Base-by-base conservation (phyloP, 2,797 vertebrate species). In the Etheostoma perlongum region DNA sequence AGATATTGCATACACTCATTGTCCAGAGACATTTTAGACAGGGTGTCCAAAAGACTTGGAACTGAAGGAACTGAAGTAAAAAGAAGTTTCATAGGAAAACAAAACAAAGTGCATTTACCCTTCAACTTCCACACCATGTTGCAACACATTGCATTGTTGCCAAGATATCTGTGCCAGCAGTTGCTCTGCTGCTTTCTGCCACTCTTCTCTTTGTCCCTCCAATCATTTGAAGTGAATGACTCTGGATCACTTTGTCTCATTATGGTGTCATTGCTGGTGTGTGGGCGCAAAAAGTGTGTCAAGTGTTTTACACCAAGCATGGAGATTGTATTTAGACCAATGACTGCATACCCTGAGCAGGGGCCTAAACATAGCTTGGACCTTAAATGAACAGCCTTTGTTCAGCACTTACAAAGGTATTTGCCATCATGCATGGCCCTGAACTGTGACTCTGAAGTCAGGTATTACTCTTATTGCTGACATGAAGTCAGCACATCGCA, bases 291-390 rank as follows among this genome's bases (percentile, higher is more conserved):
- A 52, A 84, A 61, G 30, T 76, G 49, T 79, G 78, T 83, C 33
- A 66, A 67, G 72, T 62, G 68, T 74, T 85, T 81, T 63, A 68
- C 76, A 63, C 78, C 67, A 63, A 75, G 66, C 73, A 71, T 65
- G 65, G 64, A 64, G 67, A 72, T 83, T 58, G 76, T 64, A 63
- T 85, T 87, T n/a, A 55, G 71, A 68, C 30, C 65, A 30, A 5
- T 87, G 85, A 84, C 75, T 21, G 18, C 62, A 80, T 64, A 54
- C 58, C 25, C 36, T 60, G 46, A 78, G 82, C 60, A 33, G 36
- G 58, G 19, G 44, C 53, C 79, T 89, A 88, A 91, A 92, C 74
- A 79, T 89, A 89, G 80, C 70, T 1, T 8, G 25, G 70, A 66
- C 67, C 75, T 61, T 76, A 60, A 72, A 82, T 67, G 76, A 73